Conservation (phyloP, 2,888 invertebrate genomes). For the Acleris sparsana region DNA sequence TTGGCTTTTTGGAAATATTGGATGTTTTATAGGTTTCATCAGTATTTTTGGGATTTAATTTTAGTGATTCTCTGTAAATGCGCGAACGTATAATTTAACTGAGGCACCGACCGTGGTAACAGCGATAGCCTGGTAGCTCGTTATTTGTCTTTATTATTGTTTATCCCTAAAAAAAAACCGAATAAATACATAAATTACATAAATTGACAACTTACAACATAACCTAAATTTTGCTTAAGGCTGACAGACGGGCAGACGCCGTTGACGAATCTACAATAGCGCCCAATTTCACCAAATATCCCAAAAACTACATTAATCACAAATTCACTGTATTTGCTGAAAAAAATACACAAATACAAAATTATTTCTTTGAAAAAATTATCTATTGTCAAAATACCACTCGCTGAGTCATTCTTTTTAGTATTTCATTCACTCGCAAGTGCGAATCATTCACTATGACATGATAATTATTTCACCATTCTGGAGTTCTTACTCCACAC, state of each 20-base stretch:
- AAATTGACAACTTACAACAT: no score
- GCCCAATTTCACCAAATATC: not conserved
- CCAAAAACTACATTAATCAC: not conserved
- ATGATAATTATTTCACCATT: constrained; percentile 36
- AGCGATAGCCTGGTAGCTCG: no score
- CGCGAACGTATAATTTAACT: no score
- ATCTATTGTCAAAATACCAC: constrained; percentile 40
- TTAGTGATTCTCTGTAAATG: not conserved
- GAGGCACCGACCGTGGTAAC: no score
- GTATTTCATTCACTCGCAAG: constrained; percentile 40
- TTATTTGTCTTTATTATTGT: no score
- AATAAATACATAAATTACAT: no score
- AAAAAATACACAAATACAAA: constrained; percentile 14
- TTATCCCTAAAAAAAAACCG: no score
- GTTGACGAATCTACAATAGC: not conserved
- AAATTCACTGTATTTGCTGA: not conserved
- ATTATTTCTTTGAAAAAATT: constrained; percentile 37
- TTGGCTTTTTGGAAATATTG: constrained; percentile 15
- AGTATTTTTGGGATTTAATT: not conserved
- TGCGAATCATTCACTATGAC: constrained; percentile 35
- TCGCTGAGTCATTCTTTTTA: constrained; percentile 48
- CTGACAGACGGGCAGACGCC: no score
- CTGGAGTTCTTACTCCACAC: constrained; percentile 18
- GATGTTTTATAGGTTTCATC: constrained; percentile 18
- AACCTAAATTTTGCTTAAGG: no score